Base-by-base conservation (phyloP, 2,888 invertebrate genomes). In the Latrodectus elegans region DNA sequence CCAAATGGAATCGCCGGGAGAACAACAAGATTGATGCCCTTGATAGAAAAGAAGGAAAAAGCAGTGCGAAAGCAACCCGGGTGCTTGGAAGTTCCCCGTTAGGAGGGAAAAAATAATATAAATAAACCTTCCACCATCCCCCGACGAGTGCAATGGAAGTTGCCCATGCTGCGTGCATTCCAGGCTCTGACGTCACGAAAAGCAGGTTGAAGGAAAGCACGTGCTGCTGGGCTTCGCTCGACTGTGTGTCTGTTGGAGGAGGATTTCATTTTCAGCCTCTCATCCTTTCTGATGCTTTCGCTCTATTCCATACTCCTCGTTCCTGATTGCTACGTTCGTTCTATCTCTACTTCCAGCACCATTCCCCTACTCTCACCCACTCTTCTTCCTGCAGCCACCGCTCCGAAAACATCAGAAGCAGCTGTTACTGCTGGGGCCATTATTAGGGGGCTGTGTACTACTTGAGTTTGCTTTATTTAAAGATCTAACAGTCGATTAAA, bases 331-430 rank as follows among this genome's bases (percentile, higher is more conserved):
- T 72, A 51, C 72, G 64, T 72, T 80, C 80, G 72, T 26, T 72
- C 72, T 70, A 65, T 72, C 71, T 67, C 74, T 67, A 49, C 76
- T 17, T 64, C 53, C 74, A 10, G 51, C 67, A 52, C 38, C 17
- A 52, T 78, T 67, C 22, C 73, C 17, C 52, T 51, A 73, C 17
- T 73, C 73, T 17, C 22, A 14, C n/a, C 73, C 53, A 51, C 22
- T 14, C 64, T n/a, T 26, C n/a, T 22, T 64, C 38, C 75, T 12
- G 68, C 55, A 60, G 71, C 72, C 72, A 64, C 72, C 52, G 60
- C 80, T 80, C 60, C 22, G 72, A 80, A 80, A 72, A 80, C 80
- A 80, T 80, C 80, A 79, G 67, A 51, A 73, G 84, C 84, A 84
- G 84, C 84, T 84, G 84, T 84, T 84, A 84, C 78, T 73, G 70